Conservation (phyloP, 2,797 vertebrate genomes). For the Protosalanx chinensis region DNA sequence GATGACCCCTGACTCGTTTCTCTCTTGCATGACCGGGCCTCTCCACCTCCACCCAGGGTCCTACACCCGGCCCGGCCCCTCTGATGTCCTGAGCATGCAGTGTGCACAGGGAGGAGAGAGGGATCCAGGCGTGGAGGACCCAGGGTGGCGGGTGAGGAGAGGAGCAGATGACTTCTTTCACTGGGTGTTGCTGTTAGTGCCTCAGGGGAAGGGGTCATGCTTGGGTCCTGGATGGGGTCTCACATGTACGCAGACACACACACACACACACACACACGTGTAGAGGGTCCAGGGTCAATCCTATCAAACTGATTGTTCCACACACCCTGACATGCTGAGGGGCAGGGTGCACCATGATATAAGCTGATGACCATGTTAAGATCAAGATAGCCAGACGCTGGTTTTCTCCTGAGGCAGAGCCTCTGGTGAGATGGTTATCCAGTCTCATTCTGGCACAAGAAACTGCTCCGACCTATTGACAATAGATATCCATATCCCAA, state of each 20-base stretch:
- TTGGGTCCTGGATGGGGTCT: background rate
- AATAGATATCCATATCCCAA: too few relatives aligned
- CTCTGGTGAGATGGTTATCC: too few relatives aligned
- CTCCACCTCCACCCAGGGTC: background rate
- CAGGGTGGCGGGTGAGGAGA: conserved; percentile 63
- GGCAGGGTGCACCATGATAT: too few relatives aligned
- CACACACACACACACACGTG: background rate
- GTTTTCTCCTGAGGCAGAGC: too few relatives aligned
- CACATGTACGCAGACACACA: background rate
- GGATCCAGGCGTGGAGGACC: conserved; percentile 71
- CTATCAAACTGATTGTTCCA: too few relatives aligned
- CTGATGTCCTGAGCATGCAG: conserved; percentile 45
- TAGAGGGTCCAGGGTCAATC: too few relatives aligned
- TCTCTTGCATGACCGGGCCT: conserved; percentile 15
- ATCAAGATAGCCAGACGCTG: too few relatives aligned
- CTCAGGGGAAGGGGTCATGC: conserved; percentile 45
- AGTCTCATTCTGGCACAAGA: too few relatives aligned
- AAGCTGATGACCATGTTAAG: too few relatives aligned
- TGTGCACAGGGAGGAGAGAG: conserved; percentile 77
- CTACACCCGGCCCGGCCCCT: background rate
- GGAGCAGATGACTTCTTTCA: conserved; percentile 73
- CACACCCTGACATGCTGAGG: too few relatives aligned
- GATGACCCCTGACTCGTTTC: conserved; percentile 37
- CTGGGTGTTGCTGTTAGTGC: conserved; percentile 74
- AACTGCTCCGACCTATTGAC: too few relatives aligned